Percentiles rank a stretch among this genome's conserved stretches.
These are phyloP conservation scores for Marcusenius ussheri DNA, from an alignment of 2,113 vertebrate species.

Conservation along the genomic window DNA sequence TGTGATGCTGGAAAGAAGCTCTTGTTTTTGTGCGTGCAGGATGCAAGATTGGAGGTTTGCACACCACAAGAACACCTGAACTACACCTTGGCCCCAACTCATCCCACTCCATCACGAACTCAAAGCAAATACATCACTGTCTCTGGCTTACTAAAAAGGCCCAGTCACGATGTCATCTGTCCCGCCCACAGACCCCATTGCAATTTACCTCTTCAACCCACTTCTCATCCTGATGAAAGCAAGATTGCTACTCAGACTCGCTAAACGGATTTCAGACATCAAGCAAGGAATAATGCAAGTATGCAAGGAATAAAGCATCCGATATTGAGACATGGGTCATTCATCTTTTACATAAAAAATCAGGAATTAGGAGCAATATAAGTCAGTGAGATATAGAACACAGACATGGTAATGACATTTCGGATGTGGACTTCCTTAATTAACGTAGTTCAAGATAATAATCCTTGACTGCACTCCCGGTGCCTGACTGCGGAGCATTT, in stretches of 20 bases:
- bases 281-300: too few relatives aligned
- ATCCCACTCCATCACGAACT: neutral
- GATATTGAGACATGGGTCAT: neutral
- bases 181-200: neutral
- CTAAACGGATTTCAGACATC: conserved; percentile 8
- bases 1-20: neutral
- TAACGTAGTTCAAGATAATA: neutral
- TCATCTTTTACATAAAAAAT: neutral
- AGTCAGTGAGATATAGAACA: neutral
- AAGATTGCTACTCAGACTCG: neutral
- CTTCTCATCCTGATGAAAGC: conserved; percentile 11
- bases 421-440: neutral
- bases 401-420: neutral
- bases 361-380: neutral
- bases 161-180: neutral
- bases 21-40: neutral
- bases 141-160: neutral
- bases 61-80: neutral
- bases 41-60: neutral
- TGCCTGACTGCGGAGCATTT: neutral
- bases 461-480: neutral
- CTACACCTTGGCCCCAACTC: neutral
- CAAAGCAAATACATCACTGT: neutral
- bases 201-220: conserved; percentile 6
- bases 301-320: neutral